Conservation (phyloP, 2,113 vertebrate species). For the Mixornis gularis region DNA sequence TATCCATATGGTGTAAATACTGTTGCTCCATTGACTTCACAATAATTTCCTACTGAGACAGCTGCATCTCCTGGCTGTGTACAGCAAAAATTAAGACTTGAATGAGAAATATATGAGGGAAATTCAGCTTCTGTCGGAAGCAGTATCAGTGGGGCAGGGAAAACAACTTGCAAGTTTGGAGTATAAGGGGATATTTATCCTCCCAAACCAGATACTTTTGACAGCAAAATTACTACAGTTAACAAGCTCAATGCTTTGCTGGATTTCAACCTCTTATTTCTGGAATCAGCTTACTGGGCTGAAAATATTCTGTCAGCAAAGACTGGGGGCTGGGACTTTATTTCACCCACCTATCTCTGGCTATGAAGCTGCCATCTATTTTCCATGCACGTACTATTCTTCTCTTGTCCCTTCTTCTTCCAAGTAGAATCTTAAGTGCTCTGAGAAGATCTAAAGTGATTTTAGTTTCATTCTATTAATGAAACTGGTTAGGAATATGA, state of each 20-base stretch:
- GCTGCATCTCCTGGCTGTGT: slow-evolving; percentile 2
- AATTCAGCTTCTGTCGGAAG: background rate
- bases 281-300: background rate
- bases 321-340: background rate
- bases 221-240: background rate
- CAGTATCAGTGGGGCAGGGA: background rate
- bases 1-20: slow-evolving; percentile 3
- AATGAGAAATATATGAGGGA: background rate
- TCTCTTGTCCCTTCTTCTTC: background rate
- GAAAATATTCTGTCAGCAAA: background rate
- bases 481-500: background rate
- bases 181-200: background rate
- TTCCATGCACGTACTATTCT: background rate
- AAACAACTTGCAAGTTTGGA: background rate
- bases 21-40: background rate
- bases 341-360: background rate
- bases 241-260: background rate
- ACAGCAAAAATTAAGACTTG: background rate
- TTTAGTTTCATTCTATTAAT: background rate
- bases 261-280: background rate
- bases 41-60: slow-evolving; percentile 1
- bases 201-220: background rate
- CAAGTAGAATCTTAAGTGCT: background rate
- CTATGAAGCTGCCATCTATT: background rate
- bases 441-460: background rate